These are phyloP conservation scores for Periophthalmus modestus DNA, from an alignment of 2,113 vertebrate genomes.

Conservation along the genomic window DNA sequence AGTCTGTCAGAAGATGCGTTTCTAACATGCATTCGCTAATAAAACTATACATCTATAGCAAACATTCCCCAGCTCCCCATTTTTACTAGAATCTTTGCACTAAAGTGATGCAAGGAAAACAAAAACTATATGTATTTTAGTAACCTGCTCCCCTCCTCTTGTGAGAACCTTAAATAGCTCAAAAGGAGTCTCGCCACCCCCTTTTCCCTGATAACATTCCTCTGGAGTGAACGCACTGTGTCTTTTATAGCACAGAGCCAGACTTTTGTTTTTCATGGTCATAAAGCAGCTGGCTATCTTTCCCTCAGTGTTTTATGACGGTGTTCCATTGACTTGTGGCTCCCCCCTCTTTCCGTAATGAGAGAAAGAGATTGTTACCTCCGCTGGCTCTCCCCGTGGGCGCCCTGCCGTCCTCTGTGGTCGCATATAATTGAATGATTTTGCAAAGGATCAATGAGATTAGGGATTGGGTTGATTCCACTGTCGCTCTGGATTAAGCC, in stretches of 20 bases:
- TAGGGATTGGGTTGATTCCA: constrained; percentile 74
- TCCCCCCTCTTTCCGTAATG: constrained; percentile 40
- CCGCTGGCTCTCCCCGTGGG: constrained; percentile 35
- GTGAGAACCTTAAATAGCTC: constrained; percentile 20
- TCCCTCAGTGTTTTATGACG: constrained; percentile 44
- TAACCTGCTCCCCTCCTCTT: not conserved
- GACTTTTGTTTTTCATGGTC: constrained; percentile 32
- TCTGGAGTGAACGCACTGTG: constrained; percentile 41
- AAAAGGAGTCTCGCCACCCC: constrained; percentile 21
- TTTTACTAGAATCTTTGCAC: not conserved
- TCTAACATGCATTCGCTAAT: too few species aligned
- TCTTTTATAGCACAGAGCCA: constrained; percentile 19
- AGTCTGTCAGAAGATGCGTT: too few species aligned
- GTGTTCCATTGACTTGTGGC: constrained; percentile 26
- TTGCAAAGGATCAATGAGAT: constrained; percentile 69
- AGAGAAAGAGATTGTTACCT: constrained; percentile 53
- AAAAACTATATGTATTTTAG: not conserved
- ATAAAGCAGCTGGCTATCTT: constrained; percentile 24
- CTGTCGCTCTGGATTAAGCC: constrained; percentile 71
- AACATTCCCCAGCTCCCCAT: not conserved
- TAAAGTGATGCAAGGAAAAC: not conserved
- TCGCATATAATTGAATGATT: constrained; percentile 73
- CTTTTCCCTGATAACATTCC: constrained; percentile 44
- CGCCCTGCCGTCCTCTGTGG: constrained; percentile 26
- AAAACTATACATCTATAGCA: too few species aligned